Evolutionary conservation across 2,113 vertebrate genomes (phyloP).

Genomic region (Herpailurus yagouaroundi): DNA sequence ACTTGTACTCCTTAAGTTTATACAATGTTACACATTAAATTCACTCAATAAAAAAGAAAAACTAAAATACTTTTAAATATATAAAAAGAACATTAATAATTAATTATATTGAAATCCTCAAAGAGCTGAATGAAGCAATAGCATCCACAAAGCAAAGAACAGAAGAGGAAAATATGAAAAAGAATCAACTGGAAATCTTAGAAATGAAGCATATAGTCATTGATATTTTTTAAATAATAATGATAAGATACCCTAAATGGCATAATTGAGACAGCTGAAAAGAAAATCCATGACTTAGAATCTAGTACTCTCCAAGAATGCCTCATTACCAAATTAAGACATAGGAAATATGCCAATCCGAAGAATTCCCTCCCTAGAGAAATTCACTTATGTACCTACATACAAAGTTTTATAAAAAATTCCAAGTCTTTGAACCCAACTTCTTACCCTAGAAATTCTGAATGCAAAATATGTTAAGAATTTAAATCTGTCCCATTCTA

Average conservation of each 20-base stretch:
- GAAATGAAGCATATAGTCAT: not conserved
- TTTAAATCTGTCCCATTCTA: not conserved
- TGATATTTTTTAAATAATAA: not conserved
- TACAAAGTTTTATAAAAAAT: not conserved
- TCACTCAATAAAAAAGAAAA: not conserved
- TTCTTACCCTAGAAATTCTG: not conserved
- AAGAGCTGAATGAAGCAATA: not conserved
- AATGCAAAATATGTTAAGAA: not conserved
- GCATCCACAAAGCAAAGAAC: not conserved
- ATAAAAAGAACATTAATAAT: not conserved
- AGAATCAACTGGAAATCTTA: not conserved
- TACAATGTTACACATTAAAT: not conserved
- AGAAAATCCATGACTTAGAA: constrained; percentile 38
- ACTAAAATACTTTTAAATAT: not conserved
- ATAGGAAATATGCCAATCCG: not conserved
- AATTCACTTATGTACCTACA: not conserved
- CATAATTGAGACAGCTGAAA: not conserved
- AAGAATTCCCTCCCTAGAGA: not conserved
- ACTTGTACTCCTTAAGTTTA: not conserved
- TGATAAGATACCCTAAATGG: not conserved
- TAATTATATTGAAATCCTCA: not conserved
- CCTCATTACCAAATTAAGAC: not conserved
- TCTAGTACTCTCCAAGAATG: not conserved
- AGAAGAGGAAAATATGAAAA: not conserved
- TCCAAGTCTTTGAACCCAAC: not conserved